phyloP scores from a whole-genome alignment of 2,113 vertebrate species.

The Callorhinus ursinus region DNA sequence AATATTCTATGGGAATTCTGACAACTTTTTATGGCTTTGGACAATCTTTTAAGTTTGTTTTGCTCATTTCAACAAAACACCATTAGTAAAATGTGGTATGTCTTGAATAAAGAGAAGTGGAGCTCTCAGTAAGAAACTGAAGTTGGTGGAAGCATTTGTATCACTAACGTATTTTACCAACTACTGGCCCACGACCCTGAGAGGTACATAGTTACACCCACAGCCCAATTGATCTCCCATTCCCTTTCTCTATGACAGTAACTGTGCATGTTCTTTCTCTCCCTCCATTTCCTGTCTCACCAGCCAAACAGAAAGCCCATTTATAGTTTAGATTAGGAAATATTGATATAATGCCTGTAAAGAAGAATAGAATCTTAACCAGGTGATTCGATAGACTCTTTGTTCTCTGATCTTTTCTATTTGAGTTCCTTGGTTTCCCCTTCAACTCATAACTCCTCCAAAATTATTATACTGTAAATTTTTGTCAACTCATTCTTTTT shows the following conservation, averaged over 20 bases:
- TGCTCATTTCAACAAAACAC: background rate
- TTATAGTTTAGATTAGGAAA: background rate
- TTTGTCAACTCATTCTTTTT: background rate
- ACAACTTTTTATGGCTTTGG: background rate
- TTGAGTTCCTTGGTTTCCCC: background rate
- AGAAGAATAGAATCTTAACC: background rate
- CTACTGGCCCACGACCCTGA: background rate
- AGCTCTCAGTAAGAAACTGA: background rate
- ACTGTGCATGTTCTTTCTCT: background rate
- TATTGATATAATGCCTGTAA: background rate
- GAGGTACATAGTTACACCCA: background rate
- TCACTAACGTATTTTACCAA: background rate
- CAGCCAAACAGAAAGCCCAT: background rate
- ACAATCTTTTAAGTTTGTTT: background rate
- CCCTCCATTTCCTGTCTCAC: background rate
- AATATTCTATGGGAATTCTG: background rate
- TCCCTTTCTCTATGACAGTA: background rate
- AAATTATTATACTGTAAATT: background rate
- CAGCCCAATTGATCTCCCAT: background rate
- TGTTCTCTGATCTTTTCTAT: background rate
- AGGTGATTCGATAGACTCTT: background rate
- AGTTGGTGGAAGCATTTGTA: background rate
- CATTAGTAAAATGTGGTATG: background rate
- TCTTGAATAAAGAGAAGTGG: background rate
- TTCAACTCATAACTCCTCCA: background rate